phyloP scores from a whole-genome alignment of 2,797 vertebrate genomes.

The Hippoglossus hippoglossus region DNA sequence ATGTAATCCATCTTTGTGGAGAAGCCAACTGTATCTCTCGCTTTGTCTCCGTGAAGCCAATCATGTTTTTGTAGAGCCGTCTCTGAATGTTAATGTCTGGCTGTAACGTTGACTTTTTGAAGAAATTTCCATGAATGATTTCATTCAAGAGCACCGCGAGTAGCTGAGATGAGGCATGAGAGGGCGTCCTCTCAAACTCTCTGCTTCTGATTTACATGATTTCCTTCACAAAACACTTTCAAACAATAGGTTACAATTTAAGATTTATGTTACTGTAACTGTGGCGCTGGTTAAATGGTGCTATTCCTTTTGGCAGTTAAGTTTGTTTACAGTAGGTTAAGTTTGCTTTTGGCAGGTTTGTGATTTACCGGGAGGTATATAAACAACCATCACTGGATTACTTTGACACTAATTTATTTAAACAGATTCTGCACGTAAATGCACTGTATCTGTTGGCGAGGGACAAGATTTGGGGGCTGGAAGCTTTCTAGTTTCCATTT shows the following conservation, averaged over 20 bases:
- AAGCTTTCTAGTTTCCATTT: no score
- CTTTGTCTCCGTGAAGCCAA: conserved; percentile 24
- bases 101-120: conserved; percentile 25
- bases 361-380: no score
- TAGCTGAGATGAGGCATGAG: conserved; percentile 5
- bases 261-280: not conserved
- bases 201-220: not conserved
- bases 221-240: conserved; percentile 5
- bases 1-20: conserved; percentile 32
- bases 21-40: conserved; percentile 10
- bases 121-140: conserved; percentile 12
- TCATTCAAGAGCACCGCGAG: conserved; percentile 12
- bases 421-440: no score
- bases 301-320: no score
- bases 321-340: no score
- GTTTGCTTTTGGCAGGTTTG: not conserved
- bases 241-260: conserved; percentile 1
- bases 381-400: no score
- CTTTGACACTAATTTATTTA: no score
- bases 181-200: not conserved
- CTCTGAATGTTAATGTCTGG: conserved; percentile 23
- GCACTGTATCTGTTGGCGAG: no score
- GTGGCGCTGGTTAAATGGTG: not conserved
- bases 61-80: conserved; percentile 31
- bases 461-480: no score